phyloP scores from a whole-genome alignment of 2,797 vertebrate species.

The Lithobates pipiens region DNA sequence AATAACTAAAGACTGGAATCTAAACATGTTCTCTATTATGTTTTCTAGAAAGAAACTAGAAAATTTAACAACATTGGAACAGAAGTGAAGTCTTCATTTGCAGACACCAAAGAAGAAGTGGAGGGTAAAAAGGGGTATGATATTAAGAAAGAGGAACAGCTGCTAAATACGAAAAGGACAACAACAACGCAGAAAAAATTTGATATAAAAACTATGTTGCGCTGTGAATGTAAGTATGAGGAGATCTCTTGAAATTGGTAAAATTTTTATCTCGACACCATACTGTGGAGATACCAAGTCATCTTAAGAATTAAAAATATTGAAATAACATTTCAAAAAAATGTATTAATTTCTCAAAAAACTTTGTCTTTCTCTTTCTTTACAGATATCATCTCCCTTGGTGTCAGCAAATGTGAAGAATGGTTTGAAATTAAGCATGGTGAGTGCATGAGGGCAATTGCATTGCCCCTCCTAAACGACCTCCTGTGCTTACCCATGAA shows the following conservation, averaged over 20 bases:
- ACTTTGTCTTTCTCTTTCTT: background rate
- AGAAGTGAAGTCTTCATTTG: slow-evolving; percentile 67
- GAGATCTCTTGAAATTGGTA: no score
- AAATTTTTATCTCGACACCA: no score
- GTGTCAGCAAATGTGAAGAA: slow-evolving; percentile 74
- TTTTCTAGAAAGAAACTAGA: no score
- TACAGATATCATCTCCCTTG: slow-evolving; percentile 80
- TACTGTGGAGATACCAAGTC: no score
- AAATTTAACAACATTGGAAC: no score
- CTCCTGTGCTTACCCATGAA: slow-evolving; percentile 88
- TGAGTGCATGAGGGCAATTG: slow-evolving; percentile 73
- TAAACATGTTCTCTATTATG: no score
- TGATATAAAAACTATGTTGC: slow-evolving; percentile 77
- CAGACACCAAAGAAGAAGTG: slow-evolving; percentile 79
- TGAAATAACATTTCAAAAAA: no score
- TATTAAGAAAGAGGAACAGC: accelerated
- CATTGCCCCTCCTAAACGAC: slow-evolving; percentile 80
- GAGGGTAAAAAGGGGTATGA: slow-evolving; percentile 72
- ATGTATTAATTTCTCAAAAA: no score
- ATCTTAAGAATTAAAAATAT: no score
- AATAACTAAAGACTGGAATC: no score
- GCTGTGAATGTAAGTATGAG: slow-evolving; percentile 71
- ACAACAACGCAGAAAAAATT: slow-evolving; percentile 82
- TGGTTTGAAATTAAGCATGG: slow-evolving; percentile 80
- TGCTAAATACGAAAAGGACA: no score